Evolutionary conservation across 2,888 invertebrate species (phyloP), one percentile per base, ranked within the genome.

Genomic region (Limnephilus rhombicus): DNA sequence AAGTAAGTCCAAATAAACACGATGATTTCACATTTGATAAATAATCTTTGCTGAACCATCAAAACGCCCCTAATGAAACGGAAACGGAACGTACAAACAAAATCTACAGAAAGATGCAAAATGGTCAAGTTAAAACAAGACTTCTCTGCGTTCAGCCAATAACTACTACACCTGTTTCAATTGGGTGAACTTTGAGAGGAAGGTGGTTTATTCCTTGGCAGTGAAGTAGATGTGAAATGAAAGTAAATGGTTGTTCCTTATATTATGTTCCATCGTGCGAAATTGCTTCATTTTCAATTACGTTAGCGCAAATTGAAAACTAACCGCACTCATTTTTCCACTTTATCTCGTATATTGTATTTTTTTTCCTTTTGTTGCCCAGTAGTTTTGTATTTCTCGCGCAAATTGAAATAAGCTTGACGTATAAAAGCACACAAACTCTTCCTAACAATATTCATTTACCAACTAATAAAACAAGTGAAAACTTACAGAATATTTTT

Each of bases 271-370:
- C n/a, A 82, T 31, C 31, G 29, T 18, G 82, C 5, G 82, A 34
- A 18, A 82, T 82, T 82, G 82, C 82, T 82, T 82, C 13, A 82
- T 82, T 82, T 82, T 82, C 82, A 82, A 82, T 82, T 82, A 82
- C 82, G 82, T 31, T 82, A 82, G 31, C 29, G 82, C 29, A 82
- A 82, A 82, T 82, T 82, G 82, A 82, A 82, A 82, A 82, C 82
- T 82, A 82, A 82, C 29, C 82, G 34, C 13, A 31, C 31, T 82
- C 82, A 82, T 31, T 82, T 82, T 82, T 82, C 82, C 82, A 68
- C 24, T 68, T 24, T 68, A 24, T 68, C 53, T 68, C 68, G 9
- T 68, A 68, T 68, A 68, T 68, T 82, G 82, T 82, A 31, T 82
- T 81, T 31, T 82, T 82, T 82, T 34, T 9, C 34, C 82, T 15